These are phyloP conservation scores for Arrhamphus sclerolepis DNA, from an alignment of 2,797 vertebrate species.

Conservation along the genomic window DNA sequence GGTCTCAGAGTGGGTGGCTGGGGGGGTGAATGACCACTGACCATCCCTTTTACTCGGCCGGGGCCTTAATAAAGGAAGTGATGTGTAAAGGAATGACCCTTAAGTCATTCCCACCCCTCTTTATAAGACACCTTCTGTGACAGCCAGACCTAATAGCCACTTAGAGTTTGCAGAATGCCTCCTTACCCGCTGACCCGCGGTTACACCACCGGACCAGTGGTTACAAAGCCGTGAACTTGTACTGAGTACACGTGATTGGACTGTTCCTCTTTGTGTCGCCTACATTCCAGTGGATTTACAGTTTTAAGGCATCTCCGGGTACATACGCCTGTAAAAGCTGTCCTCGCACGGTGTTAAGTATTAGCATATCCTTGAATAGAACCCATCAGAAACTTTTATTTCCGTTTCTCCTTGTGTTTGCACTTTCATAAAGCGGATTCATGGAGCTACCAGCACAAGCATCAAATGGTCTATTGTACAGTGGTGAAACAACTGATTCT, in stretches of 20 bases:
- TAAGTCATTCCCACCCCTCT: slow-evolving; percentile 43
- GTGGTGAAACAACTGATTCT: no score
- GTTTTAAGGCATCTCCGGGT: no score
- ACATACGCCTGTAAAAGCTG: no score
- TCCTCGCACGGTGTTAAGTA: no score
- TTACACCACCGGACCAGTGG: slow-evolving; percentile 22
- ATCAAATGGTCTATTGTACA: no score
- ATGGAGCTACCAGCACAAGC: no score
- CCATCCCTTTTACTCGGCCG: slow-evolving; percentile 65
- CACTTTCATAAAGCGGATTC: no score
- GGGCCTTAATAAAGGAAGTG: slow-evolving; percentile 69
- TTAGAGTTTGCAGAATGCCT: slow-evolving; percentile 38
- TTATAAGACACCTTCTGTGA: slow-evolving; percentile 44
- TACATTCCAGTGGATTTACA: no score
- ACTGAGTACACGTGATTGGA: slow-evolving; percentile 4
- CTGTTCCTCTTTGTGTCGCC: no score
- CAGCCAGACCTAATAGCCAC: slow-evolving; percentile 50
- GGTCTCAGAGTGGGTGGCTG: slow-evolving; percentile 63
- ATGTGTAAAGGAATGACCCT: slow-evolving; percentile 77
- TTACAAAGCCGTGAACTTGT: slow-evolving; percentile 60
- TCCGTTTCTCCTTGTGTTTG: no score
- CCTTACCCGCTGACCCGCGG: slow-evolving; percentile 27
- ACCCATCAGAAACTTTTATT: no score
- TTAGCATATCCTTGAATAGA: no score
- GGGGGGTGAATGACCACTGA: slow-evolving; percentile 68